A percentile compares a stretch with the other conserved stretches of the same genome.
phyloP scores from a whole-genome alignment of 2,113 vertebrate species.

The Pipa parva region DNA sequence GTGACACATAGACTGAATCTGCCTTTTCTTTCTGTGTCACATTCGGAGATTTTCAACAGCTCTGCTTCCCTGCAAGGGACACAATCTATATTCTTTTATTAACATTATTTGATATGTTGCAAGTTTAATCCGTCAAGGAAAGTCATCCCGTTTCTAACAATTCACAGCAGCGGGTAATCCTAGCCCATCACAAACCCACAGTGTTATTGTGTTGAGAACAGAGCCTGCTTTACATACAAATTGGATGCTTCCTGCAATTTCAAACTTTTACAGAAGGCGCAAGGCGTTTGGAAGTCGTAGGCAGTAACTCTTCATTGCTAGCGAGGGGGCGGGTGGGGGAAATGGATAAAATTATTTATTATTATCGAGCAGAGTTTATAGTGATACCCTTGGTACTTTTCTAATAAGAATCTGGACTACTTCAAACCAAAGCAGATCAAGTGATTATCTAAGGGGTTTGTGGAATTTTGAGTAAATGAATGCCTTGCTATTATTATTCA shows the following conservation, averaged over 20 bases:
- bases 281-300: too few relatives aligned
- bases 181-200: conserved; percentile 27
- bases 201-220: conserved; percentile 7
- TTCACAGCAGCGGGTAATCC: not conserved
- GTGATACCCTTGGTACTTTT: too few relatives aligned
- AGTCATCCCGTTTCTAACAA: conserved; percentile 6
- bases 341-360: too few relatives aligned
- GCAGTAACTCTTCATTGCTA: too few relatives aligned
- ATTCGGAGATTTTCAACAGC: not conserved
- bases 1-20: not conserved
- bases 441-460: too few relatives aligned
- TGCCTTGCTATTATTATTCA: too few relatives aligned
- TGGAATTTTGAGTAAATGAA: too few relatives aligned
- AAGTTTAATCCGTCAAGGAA: not conserved
- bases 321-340: too few relatives aligned
- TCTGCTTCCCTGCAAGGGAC: not conserved
- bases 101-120: conserved; percentile 7
- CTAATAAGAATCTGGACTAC: too few relatives aligned
- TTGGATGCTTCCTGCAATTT: conserved; percentile 31
- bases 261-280: conserved; percentile 41
- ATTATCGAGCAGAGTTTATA: too few relatives aligned
- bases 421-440: too few relatives aligned
- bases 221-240: conserved; percentile 49
- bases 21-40: not conserved
- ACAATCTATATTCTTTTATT: conserved; percentile 5